Conservation (phyloP, 1,140 invertebrate species). For the Drosophila subobscura region DNA sequence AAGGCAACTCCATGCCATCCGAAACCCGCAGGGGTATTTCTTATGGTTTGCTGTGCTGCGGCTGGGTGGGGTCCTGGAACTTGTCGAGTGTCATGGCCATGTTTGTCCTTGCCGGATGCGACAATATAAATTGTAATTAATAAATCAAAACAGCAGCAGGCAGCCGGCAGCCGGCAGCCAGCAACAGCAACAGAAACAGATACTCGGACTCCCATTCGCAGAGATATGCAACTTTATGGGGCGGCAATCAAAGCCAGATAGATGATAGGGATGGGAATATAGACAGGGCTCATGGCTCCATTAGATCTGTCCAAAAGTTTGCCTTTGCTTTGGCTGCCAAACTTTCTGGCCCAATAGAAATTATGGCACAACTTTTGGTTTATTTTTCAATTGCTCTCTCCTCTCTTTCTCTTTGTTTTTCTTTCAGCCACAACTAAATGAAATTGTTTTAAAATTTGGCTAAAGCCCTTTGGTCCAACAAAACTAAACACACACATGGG, state of each 20-base stretch:
- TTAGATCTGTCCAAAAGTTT: constrained; percentile 33
- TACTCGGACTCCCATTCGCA: neutral
- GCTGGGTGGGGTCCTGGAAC: neutral
- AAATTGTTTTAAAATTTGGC: constrained; percentile 71
- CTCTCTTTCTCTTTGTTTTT: constrained; percentile 9
- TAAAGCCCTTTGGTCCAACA: constrained; percentile 24
- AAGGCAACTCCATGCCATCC: too few species aligned
- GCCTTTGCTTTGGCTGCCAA: too few species aligned
- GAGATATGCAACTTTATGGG: constrained; percentile 44
- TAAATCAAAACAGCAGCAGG: constrained; percentile 70
- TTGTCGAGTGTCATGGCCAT: constrained; percentile 44
- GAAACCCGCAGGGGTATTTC: neutral
- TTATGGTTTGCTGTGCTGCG: constrained; percentile 1
- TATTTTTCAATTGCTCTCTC: constrained; percentile 39
- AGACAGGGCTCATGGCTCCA: constrained; percentile 7
- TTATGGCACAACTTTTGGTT: constrained; percentile 40
- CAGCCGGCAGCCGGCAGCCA: constrained; percentile 36
- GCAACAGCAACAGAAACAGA: constrained; percentile 26
- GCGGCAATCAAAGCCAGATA: constrained; percentile 43
- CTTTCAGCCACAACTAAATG: constrained; percentile 47
- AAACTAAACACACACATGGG: constrained; percentile 2
- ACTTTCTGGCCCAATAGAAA: constrained; percentile 26
- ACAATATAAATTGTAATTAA: constrained; percentile 78
- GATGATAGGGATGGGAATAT: neutral
- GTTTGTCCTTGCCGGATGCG: constrained; percentile 36